These are phyloP conservation scores for Diadema setosum DNA, from an alignment of 35 echinoderm and acorn worm genomes.

Conservation along the genomic window DNA sequence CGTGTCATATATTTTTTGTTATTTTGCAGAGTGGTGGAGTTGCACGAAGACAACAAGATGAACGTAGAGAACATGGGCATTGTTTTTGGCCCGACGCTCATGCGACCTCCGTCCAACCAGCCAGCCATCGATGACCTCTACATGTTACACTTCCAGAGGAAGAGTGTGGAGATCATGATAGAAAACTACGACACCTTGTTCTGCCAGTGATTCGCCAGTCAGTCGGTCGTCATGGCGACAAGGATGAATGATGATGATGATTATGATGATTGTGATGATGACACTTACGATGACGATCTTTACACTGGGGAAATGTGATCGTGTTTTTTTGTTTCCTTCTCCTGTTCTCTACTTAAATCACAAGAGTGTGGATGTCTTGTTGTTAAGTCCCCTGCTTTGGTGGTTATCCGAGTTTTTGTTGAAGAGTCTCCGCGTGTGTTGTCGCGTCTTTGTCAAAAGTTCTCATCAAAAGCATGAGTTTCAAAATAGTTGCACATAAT, in stretches of 20 bases:
- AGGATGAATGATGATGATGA: neutral
- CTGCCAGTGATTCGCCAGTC: constrained; percentile 28
- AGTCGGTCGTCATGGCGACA: neutral
- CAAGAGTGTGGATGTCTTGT: no score
- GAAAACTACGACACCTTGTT: constrained; percentile 55
- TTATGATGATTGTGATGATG: neutral
- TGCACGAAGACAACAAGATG: constrained; percentile 79
- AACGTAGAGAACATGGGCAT: constrained; percentile 85
- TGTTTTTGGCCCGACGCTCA: constrained; percentile 97
- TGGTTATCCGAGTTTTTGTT: no score
- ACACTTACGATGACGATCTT: neutral
- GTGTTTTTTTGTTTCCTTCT: no score
- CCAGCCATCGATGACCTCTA: constrained; percentile 79
- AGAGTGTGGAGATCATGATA: constrained; percentile 80
- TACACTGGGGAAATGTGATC: no score
- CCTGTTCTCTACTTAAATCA: no score
- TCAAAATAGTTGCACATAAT: no score
- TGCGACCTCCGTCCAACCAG: constrained; percentile 75
- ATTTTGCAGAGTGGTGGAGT: constrained; percentile 59
- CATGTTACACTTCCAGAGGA: constrained; percentile 84
- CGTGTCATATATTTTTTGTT: no score
- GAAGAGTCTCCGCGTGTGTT: no score
- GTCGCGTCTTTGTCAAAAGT: no score
- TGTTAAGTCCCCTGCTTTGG: no score
- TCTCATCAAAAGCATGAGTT: no score